A percentile compares a stretch with the other conserved stretches of the same genome.
phyloP scores from a whole-genome alignment of 2,113 vertebrate genomes.

The Leucoraja erinaceus region DNA sequence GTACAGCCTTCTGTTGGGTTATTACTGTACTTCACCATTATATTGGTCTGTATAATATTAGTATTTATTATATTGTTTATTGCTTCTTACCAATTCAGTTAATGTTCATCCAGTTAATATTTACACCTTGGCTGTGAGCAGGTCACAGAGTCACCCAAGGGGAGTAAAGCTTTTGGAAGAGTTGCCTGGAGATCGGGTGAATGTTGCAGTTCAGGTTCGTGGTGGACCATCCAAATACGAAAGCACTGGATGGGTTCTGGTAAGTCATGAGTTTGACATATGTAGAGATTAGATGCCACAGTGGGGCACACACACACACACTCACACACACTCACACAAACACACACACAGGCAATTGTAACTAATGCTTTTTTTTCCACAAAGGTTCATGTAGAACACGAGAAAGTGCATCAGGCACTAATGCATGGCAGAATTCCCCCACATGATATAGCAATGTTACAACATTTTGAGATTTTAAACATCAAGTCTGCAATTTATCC shows the following conservation, averaged over 20 bases:
- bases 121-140: conserved; percentile 37
- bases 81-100: no score
- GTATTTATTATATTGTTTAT: background rate
- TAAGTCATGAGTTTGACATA: conserved; percentile 41
- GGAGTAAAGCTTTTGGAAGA: conserved; percentile 51
- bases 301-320: background rate
- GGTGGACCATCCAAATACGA: conserved; percentile 54
- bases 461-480: no score
- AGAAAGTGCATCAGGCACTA: background rate
- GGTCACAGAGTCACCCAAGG: conserved; percentile 52
- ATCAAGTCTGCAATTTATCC: no score
- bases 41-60: background rate
- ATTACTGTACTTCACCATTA: background rate
- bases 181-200: conserved; percentile 53
- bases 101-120: background rate
- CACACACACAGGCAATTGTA: background rate
- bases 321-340: background rate
- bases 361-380: background rate
- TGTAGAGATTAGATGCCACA: background rate
- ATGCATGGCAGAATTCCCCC: background rate
- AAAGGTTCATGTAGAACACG: no score
- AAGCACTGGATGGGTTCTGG: conserved; percentile 56
- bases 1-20: background rate
- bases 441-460: no score
- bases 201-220: conserved; percentile 53